Base-by-base conservation (phyloP, 35 echinoderm and acorn worm species). In the Anneissia japonica region DNA sequence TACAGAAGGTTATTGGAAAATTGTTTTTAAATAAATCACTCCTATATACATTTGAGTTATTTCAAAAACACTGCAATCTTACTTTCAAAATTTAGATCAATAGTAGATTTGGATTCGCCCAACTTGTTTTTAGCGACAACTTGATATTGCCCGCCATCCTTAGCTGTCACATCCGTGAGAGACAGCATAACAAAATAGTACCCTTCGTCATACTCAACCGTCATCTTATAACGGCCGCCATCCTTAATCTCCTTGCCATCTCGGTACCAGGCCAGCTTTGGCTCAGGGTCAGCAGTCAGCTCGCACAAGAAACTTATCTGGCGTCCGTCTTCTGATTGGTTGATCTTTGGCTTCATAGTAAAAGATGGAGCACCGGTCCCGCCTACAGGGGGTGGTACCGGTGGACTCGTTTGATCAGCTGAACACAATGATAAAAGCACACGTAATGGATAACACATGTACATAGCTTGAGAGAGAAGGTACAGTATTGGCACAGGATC, bases 21-120 rank as follows among this genome's bases (percentile, higher is more conserved):
- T 45, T 45, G 4, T 45, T 4, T 7, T 7, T 45, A 45, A 45
- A 45, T 7, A 45, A 45, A 45, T n/a, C n/a, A n/a, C 40, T 45
- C 40, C 40, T 45, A 16, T 45, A 45, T 45, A 45, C n/a, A n/a
- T n/a, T n/a, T 6, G 14, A 64, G 51, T 64, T 16, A 64, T 9
- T 64, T 64, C 21, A 64, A 64, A 64, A 64, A 2, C 51, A 64
- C 51, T 16, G 37, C 32, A 64, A 43, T 83, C 79, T 83, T 85
- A 95, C 95, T 89, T 73, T 97, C 95, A 97, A 97, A 97, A 43
- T 97, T 97, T 14, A 97, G 91, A 1, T 89, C 85, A 74, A 97
- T 97, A 40, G 91, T 97, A 37, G 95, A 93, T 83, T 90, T 97
- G 3, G 91, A 86, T 55, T 97, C 95, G 10, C 95, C 95, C 31